Evolutionary conservation across 2,797 vertebrate species (phyloP).

Genomic region (Dromococcyx pavoninus): DNA sequence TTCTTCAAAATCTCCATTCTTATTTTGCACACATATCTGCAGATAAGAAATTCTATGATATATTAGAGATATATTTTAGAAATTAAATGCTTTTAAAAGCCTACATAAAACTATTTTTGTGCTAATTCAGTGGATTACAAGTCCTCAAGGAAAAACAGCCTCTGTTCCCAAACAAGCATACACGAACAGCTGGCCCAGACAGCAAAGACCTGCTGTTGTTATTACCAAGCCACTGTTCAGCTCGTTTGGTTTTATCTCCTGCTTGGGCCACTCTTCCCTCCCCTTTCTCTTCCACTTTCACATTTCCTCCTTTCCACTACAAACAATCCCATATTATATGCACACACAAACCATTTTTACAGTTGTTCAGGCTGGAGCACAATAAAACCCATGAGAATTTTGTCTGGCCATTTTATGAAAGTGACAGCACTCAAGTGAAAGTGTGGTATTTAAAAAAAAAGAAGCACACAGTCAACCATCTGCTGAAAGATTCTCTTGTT

Average conservation of each 20-base stretch:
- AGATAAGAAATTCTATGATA: background rate
- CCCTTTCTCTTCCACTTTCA: background rate
- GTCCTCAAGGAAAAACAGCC: background rate
- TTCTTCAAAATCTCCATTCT: background rate
- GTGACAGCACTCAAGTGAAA: slow-evolving; percentile 46
- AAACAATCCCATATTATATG: background rate
- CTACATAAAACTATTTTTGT: background rate
- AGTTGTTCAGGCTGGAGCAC: background rate
- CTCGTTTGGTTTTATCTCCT: background rate
- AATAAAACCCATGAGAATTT: slow-evolving; percentile 4
- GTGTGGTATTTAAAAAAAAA: background rate
- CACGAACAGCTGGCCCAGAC: slow-evolving; percentile 36
- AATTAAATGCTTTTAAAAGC: background rate
- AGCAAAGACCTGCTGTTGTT: slow-evolving; percentile 19
- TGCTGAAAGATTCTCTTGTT: slow-evolving; percentile 54
- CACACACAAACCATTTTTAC: background rate
- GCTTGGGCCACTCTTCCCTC: background rate
- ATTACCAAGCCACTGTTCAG: background rate
- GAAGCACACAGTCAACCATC: background rate
- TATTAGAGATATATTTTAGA: background rate
- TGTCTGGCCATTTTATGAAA: slow-evolving; percentile 5
- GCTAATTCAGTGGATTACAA: background rate
- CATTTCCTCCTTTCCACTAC: background rate
- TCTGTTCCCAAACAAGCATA: background rate
- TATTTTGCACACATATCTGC: background rate